A percentile compares a stretch with the other conserved stretches of the same genome.
Conservation (phyloP, 2,113 vertebrate species). For the Panthera tigris region DNA sequence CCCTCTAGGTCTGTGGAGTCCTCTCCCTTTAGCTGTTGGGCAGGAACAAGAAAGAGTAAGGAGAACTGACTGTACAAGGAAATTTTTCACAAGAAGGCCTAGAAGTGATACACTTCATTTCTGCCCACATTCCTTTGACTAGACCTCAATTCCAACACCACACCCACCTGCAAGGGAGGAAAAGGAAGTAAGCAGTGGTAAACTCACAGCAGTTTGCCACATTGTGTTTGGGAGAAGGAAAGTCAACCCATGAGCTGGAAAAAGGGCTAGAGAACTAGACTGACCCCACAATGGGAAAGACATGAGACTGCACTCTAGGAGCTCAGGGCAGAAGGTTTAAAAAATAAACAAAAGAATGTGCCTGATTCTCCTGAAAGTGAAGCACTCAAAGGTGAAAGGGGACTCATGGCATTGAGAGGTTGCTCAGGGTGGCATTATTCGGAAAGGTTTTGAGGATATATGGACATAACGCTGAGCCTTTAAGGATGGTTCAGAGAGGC, state of each 20-base stretch:
- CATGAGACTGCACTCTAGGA: neutral
- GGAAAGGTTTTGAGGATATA: neutral
- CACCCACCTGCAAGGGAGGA: neutral
- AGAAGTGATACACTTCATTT: neutral
- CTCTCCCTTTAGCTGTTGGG: neutral
- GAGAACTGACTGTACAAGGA: too few relatives aligned
- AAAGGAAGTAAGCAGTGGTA: too few relatives aligned
- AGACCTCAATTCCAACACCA: neutral
- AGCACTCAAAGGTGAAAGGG: neutral
- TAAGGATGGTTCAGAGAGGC: neutral
- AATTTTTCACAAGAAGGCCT: neutral
- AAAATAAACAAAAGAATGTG: neutral
- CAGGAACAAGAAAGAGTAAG: neutral
- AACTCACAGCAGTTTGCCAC: neutral
- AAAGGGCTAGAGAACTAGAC: neutral
- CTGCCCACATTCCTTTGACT: neutral
- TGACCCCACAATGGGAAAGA: neutral
- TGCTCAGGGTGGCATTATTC: too few relatives aligned
- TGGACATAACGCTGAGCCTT: neutral
- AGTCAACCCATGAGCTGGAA: neutral
- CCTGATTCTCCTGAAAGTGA: neutral
- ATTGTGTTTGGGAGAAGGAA: neutral
- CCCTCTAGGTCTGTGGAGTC: neutral
- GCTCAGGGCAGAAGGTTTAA: neutral
- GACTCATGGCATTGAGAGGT: accelerated